These are phyloP conservation scores for Parnassius smintheus DNA, from an alignment of 2,888 invertebrate species.

Conservation along the genomic window DNA sequence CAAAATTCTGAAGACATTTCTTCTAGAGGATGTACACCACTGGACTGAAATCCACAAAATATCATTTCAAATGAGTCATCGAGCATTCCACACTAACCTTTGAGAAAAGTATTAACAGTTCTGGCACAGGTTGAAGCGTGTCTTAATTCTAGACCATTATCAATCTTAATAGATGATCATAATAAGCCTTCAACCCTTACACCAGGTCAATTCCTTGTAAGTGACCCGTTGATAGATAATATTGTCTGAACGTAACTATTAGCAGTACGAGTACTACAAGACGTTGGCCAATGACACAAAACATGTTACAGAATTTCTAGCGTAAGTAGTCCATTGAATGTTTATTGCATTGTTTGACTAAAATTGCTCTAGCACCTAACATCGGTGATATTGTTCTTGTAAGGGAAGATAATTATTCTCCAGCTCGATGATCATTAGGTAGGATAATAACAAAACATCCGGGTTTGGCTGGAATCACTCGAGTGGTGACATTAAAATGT, in stretches of 20 bases:
- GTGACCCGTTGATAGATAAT: not conserved
- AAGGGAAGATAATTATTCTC: too few species aligned
- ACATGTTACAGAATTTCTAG: too few species aligned
- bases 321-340: too few species aligned
- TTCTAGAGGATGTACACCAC: not conserved
- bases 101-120: not conserved
- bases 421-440: too few species aligned
- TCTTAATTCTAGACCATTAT: not conserved
- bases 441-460: too few species aligned
- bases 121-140: not conserved
- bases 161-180: not conserved
- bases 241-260: not conserved
- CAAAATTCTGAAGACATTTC: too few species aligned
- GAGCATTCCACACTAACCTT: not conserved
- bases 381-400: too few species aligned
- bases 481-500: too few species aligned
- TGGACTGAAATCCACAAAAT: not conserved
- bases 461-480: too few species aligned
- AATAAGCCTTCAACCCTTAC: not conserved
- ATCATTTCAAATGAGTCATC: not conserved
- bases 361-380: too few species aligned
- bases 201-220: not conserved
- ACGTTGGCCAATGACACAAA: not conserved
- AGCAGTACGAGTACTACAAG: not conserved
- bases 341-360: too few species aligned